Base-by-base conservation (phyloP, 2,797 vertebrate species). In the Cuculus canorus region DNA sequence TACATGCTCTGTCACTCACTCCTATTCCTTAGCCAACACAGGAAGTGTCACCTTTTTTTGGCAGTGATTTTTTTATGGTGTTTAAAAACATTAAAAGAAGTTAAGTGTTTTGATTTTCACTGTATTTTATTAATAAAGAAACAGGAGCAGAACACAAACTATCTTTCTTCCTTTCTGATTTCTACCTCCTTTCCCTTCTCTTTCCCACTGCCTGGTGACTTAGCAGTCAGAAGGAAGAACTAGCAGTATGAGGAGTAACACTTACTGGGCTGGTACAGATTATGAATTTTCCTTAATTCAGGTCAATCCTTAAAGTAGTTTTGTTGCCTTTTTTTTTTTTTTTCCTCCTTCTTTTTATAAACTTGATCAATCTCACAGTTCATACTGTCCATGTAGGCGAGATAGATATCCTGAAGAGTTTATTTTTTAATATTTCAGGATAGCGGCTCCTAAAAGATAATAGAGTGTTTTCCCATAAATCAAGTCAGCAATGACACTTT, bases 391-490 rank as follows among this genome's bases (percentile, higher is more conserved):
- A 0, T 32, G 28, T 41, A 68, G 39, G 21, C 33, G 71, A 81
- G 39, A 50, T 39, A 22, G 39, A 52, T 80, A 61, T 54, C 32
- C 30, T 41, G 8, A 82, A 27, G 14, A 32, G 25, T 68, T 75
- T 48, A 30, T 35, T 73, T 75, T 65, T 81, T 84, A 21, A 30
- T 80, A 39, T 75, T 93, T 89, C 13, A 37, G 37, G 17, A n/a
- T 82, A 57, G 45, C 2, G 12, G 39, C 37, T 87, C 39, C 28
- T 77, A 41, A 53, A 94, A 92, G 33, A 60, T 77, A 90, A 82
- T 47, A 18, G 17, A 41, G 25, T 80, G 30, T 85, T 95, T 89
- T 54, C 45, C 19, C 53, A 63, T 85, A 93, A 92, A 79, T 82
- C 53, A 75, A 64, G 37, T 78, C 47, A 87, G 33, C 81, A 78